Evolutionary conservation across 2,113 vertebrate genomes (phyloP), one percentile per base, ranked within the genome.

Genomic region (Corythornis madagascariensis): DNA sequence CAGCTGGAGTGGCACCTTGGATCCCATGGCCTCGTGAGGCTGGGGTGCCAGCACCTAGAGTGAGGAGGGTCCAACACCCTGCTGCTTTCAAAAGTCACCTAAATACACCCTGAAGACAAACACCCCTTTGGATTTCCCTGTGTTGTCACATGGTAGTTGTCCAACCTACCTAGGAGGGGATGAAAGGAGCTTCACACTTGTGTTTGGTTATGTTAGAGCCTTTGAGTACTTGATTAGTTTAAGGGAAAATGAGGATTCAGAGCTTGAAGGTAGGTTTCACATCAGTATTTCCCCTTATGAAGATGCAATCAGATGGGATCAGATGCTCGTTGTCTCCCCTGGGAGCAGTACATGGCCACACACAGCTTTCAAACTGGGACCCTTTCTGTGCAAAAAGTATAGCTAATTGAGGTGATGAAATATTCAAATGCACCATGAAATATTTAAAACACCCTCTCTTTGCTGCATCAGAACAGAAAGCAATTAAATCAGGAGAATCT

Each of bases 81-180:
- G 14, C 24, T 65, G 45, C 18, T 66, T 90, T 70, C 71, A 61
- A 79, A 88, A 77, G 10, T 8, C 19, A 16, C 25, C 21, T 76
- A 52, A 57, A 26, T 15, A 17, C 11, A 11, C 8, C 18, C 45
- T 57, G 56, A 92, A 80, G 79, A 50, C 26, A 90, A 69, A 70
- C 0, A 0, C 2, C 25, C 59, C 11, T 53, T 86, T 70, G 57
- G 50, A 57, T 69, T 88, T 65, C n/a, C n/a, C 20, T 11, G 9
- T 11, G 12, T 35, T 59, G 22, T 47, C 47, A 28, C 33, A 63
- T 77, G 10, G 5, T 20, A 42, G 52, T 74, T 67, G 31, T 56
- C 33, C 10, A 31, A n/a, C 21, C 42, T 40, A 42, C 43, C 35
- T 40, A 29, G n/a, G 53, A 52, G 16, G 45, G 82, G 50, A 76